Base-by-base conservation (phyloP, 2,797 vertebrate species). In the Dryobates pubescens region DNA sequence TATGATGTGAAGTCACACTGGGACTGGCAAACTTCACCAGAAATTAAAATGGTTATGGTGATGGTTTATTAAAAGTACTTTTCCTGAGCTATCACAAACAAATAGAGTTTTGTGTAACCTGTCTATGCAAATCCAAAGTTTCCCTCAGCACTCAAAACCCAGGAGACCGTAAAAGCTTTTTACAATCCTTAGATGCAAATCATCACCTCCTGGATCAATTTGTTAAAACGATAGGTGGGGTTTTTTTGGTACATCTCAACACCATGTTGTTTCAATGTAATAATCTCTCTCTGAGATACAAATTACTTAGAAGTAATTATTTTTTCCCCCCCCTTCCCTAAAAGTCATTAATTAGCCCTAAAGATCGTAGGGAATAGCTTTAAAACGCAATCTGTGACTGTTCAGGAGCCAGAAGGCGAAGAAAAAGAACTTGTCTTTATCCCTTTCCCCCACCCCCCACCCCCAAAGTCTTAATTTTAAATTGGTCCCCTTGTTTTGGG, bases 381-480 rank as follows among this genome's bases (percentile, higher is more conserved):
- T 90, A 89, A 94, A 86, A 68, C 63, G n/a, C 41, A 81, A 15
- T 86, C 64, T 75, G 27, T 73, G 86, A 76, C 54, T 75, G n/a
- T 58, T 90, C 64, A 85, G 82, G 87, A 92, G 34, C 41, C 45
- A 88, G 74, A 79, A 89, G 53, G 56, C 63, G 56, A 69, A 86
- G 69, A 70, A 92, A 93, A 88, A 86, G 36, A 80, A 58, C 38
- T 70, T 77, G 5, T 34, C 45, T 94, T 86, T 92, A 82, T 92
- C 92, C 58, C 8, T 16, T 82, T 62, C 43, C 29, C 11, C 41
- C 19, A 38, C 13, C 3, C 51, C 19, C 24, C 14, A 54, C 51
- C 20, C 20, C 45, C 14, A 29, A 75, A 86, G 86, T 85, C 81
- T 88, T 85, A 73, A 65, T 86, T 95, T 95, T 96, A 86, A 92